phyloP scores from a whole-genome alignment of 1,140 invertebrate species.

The Pissodes strobi region DNA sequence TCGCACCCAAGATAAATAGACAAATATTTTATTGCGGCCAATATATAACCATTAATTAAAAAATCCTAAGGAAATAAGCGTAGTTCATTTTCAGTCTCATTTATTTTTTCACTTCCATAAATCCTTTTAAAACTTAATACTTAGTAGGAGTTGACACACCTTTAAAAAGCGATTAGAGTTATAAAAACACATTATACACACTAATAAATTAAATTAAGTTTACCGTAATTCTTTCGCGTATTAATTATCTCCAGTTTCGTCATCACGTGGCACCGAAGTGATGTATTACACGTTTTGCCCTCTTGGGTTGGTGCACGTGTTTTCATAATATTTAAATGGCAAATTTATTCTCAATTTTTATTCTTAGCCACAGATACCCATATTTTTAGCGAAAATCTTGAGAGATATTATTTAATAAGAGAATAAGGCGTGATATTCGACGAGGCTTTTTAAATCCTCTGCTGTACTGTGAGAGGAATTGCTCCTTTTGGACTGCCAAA shows the following conservation, averaged over 20 bases:
- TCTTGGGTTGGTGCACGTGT: too few species aligned
- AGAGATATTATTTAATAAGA: too few species aligned
- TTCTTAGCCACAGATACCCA: too few species aligned
- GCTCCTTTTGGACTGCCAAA: too few species aligned
- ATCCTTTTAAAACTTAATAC: slow-evolving; percentile 13
- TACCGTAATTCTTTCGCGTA: slow-evolving; percentile 18
- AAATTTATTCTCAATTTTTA: too few species aligned
- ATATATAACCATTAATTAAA: slow-evolving; percentile 17
- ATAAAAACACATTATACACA: slow-evolving; percentile 22
- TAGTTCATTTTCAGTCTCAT: slow-evolving; percentile 10
- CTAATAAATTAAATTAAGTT: slow-evolving; percentile 20
- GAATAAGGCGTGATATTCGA: too few species aligned
- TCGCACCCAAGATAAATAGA: slow-evolving; percentile 1
- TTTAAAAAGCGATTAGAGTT: slow-evolving; percentile 21
- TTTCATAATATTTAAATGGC: too few species aligned
- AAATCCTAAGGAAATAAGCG: slow-evolving; percentile 1
- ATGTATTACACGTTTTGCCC: too few species aligned
- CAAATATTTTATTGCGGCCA: slow-evolving; percentile 8
- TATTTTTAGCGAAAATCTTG: too few species aligned
- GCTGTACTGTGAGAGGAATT: too few species aligned
- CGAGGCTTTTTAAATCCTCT: too few species aligned
- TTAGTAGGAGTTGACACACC: slow-evolving; percentile 22
- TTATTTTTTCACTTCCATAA: slow-evolving; percentile 17
- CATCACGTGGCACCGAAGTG: slow-evolving; percentile 18
- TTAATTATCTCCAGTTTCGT: background rate